A percentile compares a stretch with the other conserved stretches of the same genome.
These are phyloP conservation scores for Chionis minor DNA, from an alignment of 2,113 vertebrate genomes.

Conservation along the genomic window DNA sequence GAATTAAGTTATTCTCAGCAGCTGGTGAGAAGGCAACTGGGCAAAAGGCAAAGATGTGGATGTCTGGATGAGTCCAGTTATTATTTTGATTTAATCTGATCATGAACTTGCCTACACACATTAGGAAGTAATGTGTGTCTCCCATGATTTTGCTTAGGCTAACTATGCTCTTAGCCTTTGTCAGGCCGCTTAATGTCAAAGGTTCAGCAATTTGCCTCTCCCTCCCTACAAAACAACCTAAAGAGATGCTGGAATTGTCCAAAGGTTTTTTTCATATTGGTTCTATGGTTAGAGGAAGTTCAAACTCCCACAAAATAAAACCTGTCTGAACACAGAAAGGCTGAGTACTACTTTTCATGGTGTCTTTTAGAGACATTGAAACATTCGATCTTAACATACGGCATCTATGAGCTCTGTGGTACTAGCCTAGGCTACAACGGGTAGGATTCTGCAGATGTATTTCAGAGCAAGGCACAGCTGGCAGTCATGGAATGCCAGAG, in stretches of 20 bases:
- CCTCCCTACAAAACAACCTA: not conserved
- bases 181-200: not conserved
- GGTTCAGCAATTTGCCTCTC: not conserved
- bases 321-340: not conserved
- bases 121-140: not conserved
- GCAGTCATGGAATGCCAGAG: not conserved
- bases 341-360: not conserved
- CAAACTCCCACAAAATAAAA: not conserved
- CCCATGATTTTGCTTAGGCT: not conserved
- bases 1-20: slow-evolving; percentile 17
- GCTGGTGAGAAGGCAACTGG: not conserved
- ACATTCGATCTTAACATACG: not conserved
- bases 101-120: not conserved
- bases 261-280: not conserved
- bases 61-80: not conserved
- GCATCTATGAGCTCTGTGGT: not conserved
- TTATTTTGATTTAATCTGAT: not conserved
- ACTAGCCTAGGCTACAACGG: not conserved
- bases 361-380: not conserved
- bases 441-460: not conserved
- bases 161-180: not conserved
- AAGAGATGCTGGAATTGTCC: not conserved
- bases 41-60: not conserved
- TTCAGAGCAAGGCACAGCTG: not conserved
- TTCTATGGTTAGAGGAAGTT: not conserved